Evolutionary conservation across 2,888 invertebrate species (phyloP).

Genomic region (Crocallis elinguaria): DNA sequence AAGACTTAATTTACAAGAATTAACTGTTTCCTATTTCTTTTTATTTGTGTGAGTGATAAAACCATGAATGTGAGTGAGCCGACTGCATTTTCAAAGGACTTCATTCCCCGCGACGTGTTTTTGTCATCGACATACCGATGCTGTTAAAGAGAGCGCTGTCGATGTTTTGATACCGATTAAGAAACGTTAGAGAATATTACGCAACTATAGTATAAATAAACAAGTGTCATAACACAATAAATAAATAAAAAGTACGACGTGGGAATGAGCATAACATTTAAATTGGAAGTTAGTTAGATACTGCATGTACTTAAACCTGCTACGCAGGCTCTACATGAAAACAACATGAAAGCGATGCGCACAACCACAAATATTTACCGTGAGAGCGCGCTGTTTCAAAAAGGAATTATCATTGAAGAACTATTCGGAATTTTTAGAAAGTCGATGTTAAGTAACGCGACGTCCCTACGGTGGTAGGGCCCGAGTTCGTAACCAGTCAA

Average conservation of each 20-base stretch:
- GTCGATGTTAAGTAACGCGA: constrained; percentile 76
- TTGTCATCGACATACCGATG: constrained; percentile 73
- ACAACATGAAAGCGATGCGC: constrained; percentile 32
- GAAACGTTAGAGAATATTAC: constrained; percentile 38
- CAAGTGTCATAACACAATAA: constrained; percentile 18
- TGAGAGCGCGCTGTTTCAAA: constrained; percentile 56
- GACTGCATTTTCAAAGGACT: constrained; percentile 78
- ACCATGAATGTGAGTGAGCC: constrained; percentile 68
- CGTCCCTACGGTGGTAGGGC: constrained; percentile 79
- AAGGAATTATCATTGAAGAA: constrained; percentile 67
- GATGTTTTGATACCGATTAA: constrained; percentile 47
- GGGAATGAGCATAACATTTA: constrained; percentile 8
- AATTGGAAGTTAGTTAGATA: constrained; percentile 7
- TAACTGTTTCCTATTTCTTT: constrained; percentile 40
- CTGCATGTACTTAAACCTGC: constrained; percentile 22
- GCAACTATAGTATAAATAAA: constrained; percentile 31
- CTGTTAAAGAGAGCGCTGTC: constrained; percentile 58
- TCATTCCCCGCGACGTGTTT: constrained; percentile 72
- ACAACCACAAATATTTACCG: constrained; percentile 37
- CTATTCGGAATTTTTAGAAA: constrained; percentile 80
- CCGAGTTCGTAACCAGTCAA: constrained; percentile 82
- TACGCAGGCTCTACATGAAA: constrained; percentile 37
- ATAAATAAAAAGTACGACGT: constrained; percentile 21
- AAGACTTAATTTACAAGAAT: constrained; percentile 53
- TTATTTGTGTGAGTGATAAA: constrained; percentile 64